Evolutionary conservation across 2,888 invertebrate species (phyloP), one percentile per base, ranked within the genome.

Genomic region (Bombylius major): DNA sequence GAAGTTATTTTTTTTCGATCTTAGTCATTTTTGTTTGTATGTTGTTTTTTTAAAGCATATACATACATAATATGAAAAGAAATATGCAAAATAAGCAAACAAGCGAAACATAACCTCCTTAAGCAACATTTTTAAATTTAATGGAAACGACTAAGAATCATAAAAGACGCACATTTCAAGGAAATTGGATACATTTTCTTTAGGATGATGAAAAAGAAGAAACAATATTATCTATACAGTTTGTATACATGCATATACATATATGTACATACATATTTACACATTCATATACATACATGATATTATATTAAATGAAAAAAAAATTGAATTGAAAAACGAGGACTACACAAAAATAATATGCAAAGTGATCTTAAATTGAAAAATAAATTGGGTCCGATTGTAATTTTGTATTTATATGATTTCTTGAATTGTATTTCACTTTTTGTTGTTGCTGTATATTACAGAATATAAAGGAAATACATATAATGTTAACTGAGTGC

Each of bases 121-220:
- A 47, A 14, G 23, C 50, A 55, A 42, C 39, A 42, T 42, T 36
- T 23, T 50, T 61, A 57, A 60, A 62, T 59, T 62, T 62, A 61
- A 62, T 62, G 61, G 62, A 62, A 62, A 62, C 61, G 61, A 61
- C 61, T 61, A 58, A 57, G 60, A 61, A 61, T 61, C 62, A 62
- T 62, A 61, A 62, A 61, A 61, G 59, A 58, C 60, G 58, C 62
- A 62, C 62, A 62, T 62, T 62, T 62, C 62, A 62, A 62, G 59
- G 62, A 62, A 62, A 62, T 62, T 61, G 62, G 60, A 62, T 62
- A 62, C 61, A 59, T 60, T 60, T 60, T 59, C 56, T 59, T 58
- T 57, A 58, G 54, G 58, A 23, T 23, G 23, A 23, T 23, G 23
- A 3, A 23, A 23, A 23, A 23, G 23, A 23, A 23, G 23, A 23